phyloP scores from a whole-genome alignment of 2,113 vertebrate species.

The Phocoena phocoena region DNA sequence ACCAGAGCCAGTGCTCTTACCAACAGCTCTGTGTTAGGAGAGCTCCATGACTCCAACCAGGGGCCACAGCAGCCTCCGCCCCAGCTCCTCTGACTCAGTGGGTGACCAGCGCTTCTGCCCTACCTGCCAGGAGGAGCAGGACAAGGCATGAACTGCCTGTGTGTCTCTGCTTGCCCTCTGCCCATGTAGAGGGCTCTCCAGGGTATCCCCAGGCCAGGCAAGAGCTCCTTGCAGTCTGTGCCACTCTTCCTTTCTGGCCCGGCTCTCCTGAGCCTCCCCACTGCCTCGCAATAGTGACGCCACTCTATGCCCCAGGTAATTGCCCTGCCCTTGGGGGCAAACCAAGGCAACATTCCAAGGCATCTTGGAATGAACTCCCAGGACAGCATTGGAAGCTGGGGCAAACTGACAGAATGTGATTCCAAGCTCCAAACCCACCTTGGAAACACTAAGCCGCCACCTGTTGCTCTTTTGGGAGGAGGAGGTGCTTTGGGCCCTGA shows the following conservation, averaged over 20 bases:
- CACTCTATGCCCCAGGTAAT: not conserved
- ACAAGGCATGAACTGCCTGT: not conserved
- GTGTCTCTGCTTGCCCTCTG: not conserved
- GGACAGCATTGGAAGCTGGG: not conserved
- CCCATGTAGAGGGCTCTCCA: not conserved
- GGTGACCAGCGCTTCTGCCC: not conserved
- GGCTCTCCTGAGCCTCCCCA: not conserved
- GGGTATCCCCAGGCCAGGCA: not conserved
- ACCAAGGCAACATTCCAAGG: slow-evolving; percentile 23
- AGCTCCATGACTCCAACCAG: not conserved
- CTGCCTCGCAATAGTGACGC: slow-evolving; percentile 8
- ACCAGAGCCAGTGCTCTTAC: not conserved
- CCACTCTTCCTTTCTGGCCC: not conserved
- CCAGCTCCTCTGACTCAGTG: not conserved
- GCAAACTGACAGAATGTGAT: not conserved
- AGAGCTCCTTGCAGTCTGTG: not conserved
- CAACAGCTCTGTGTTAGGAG: not conserved
- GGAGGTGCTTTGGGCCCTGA: not conserved
- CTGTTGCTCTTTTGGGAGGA: not conserved
- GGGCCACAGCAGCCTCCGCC: not conserved
- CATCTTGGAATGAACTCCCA: not conserved
- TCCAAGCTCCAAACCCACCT: not conserved
- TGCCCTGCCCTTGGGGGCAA: not conserved
- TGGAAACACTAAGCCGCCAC: not conserved
- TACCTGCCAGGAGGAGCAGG: not conserved